Evolutionary conservation across 2,888 invertebrate genomes (phyloP).

Genomic region (Camptogramma bilineatum): DNA sequence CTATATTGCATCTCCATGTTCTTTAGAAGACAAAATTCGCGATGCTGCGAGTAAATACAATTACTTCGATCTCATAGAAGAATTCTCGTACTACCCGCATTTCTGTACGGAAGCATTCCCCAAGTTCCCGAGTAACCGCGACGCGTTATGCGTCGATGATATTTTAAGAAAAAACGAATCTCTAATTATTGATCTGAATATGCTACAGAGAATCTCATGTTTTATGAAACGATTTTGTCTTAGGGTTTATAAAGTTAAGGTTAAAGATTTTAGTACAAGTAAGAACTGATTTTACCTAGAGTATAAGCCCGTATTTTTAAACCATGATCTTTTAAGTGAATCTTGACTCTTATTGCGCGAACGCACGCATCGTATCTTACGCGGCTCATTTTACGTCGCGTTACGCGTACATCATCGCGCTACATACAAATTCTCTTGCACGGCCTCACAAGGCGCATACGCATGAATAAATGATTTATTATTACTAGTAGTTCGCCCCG

Average conservation of each 20-base stretch:
- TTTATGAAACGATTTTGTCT: conserved; percentile 77
- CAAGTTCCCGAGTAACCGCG: conserved; percentile 70
- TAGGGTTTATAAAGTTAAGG: conserved; percentile 70
- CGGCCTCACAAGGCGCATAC: too few species aligned
- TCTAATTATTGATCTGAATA: conserved; percentile 67
- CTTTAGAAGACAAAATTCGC: conserved; percentile 85
- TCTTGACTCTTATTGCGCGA: too few species aligned
- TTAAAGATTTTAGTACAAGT: conserved; percentile 47
- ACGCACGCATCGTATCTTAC: too few species aligned
- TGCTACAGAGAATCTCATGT: conserved; percentile 74
- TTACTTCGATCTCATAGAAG: conserved; percentile 78
- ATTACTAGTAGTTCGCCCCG: too few species aligned
- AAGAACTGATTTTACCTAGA: conserved; percentile 15
- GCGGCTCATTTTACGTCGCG: too few species aligned
- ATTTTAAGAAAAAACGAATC: conserved; percentile 62
- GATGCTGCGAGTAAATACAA: conserved; percentile 69
- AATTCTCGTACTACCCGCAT: conserved; percentile 90
- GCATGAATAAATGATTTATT: too few species aligned
- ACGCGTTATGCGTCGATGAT: conserved; percentile 63
- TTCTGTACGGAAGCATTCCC: conserved; percentile 91
- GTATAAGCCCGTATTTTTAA: not conserved
- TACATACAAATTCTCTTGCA: too few species aligned
- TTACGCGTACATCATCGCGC: too few species aligned
- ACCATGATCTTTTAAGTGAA: too few species aligned
- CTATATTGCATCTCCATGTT: conserved; percentile 90